Evolutionary conservation across 2,113 vertebrate species (phyloP), one percentile per base, ranked within the genome.

Genomic region (Saguinus midas): DNA sequence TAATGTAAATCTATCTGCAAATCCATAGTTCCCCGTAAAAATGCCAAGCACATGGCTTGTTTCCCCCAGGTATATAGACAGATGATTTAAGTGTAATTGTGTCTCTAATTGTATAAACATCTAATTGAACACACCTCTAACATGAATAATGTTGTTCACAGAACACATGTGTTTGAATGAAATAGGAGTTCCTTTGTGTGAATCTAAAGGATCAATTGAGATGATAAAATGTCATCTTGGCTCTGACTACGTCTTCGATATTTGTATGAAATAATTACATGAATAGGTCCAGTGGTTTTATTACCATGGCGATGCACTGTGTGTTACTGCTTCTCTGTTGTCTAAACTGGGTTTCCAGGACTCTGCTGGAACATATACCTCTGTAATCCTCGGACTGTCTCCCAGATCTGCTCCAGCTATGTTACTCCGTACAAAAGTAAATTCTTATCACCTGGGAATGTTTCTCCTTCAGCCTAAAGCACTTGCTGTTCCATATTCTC

Each of bases 261-360:
- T 97, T 87, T 82, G 80, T 85, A 50, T 78, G 95, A 76, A 72
- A 85, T 96, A 84, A 87, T 96, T 52, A 94, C 81, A 43, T 20
- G 43, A 89, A 18, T 7, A 43, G 91, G 87, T 52, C 87, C 35
- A 1, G 1, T 81, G 76, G 64, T 87, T 97, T 95, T 91, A 96
- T 93, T 89, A 32, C 87, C 91, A 61, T 14, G 72, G 90, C 83
- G 50, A 76, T 93, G 52, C 11, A 4, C 45, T 81, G 29, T 45
- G 75, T 72, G 84, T 61, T n/a, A 27, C 35, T 29, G 43, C 43
- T 68, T 32, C 43, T 40, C 7, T 48, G 58, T 90, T 43, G 40
- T 82, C 45, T 68, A 48, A 55, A 83, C 29, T 29, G n/a, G 80
- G 61, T 85, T 94, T 80, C 52, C 68, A 84, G 84, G 68, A 52